Evolutionary conservation across 2,797 vertebrate species (phyloP).

Genomic region (Cetoscarus ocellatus): DNA sequence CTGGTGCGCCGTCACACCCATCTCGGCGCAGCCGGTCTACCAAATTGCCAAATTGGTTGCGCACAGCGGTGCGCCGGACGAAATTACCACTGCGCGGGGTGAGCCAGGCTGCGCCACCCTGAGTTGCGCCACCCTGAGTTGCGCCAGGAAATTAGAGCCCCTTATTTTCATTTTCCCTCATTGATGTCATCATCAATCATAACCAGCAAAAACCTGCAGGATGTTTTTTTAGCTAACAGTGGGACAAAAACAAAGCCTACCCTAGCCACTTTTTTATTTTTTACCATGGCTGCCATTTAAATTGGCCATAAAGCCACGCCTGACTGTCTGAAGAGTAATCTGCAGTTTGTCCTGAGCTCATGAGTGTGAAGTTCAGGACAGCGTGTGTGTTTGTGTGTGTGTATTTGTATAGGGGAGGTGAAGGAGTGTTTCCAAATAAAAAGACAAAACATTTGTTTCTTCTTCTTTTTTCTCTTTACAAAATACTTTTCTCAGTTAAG

Average conservation of each 20-base stretch:
- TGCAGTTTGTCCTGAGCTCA: constrained; percentile 79
- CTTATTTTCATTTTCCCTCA: neutral
- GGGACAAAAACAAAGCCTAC: constrained; percentile 29
- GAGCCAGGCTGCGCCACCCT: no score
- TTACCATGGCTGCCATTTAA: constrained; percentile 37
- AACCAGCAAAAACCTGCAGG: constrained; percentile 14
- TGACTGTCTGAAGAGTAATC: constrained; percentile 36
- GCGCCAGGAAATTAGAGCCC: no score
- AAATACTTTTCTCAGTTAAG: no score
- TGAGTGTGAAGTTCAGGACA: constrained; percentile 56
- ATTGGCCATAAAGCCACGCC: neutral
- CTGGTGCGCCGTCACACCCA: no score
- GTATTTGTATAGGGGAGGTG: constrained; percentile 4
- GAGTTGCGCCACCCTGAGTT: no score
- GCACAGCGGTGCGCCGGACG: no score
- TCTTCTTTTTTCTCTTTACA: no score
- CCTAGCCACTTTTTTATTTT: constrained; percentile 4
- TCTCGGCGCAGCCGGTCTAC: no score
- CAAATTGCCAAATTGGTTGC: no score
- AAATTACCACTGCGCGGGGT: no score
- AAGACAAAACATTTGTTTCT: no score
- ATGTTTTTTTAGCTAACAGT: neutral
- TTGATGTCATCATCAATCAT: constrained; percentile 50
- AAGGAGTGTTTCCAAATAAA: neutral
- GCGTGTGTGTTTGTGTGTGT: constrained; percentile 17